Evolutionary conservation across 2,113 vertebrate species (phyloP).

Genomic region (Porphyrio hochstetteri): DNA sequence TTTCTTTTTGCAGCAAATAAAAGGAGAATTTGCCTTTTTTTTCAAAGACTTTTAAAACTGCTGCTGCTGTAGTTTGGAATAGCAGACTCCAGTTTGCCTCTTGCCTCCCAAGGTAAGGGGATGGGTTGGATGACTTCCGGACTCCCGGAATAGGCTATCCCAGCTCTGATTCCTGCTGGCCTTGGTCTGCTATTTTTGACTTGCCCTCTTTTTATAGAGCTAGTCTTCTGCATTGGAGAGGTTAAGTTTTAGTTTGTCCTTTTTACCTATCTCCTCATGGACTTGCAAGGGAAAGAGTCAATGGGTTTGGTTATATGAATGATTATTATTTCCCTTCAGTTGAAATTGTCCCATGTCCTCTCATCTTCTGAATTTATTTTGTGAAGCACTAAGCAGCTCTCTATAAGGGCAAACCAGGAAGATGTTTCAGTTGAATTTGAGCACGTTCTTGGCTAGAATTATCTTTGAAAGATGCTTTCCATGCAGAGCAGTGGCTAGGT

Average conservation of each 20-base stretch:
- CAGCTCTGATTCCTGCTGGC: not conserved
- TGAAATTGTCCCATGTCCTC: not conserved
- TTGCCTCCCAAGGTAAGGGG: constrained; percentile 14
- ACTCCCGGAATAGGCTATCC: not conserved
- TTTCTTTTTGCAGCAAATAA: not conserved
- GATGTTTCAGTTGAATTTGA: not conserved
- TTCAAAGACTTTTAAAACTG: not conserved
- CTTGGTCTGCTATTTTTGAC: constrained; percentile 17
- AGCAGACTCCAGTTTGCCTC: not conserved
- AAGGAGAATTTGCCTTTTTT: not conserved
- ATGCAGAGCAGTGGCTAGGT: not conserved
- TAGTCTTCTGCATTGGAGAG: not conserved
- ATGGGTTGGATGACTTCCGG: constrained; percentile 40
- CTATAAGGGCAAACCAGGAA: not conserved
- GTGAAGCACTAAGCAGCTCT: not conserved
- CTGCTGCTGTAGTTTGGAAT: not conserved
- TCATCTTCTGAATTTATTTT: not conserved
- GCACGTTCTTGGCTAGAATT: not conserved
- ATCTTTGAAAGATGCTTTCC: not conserved
- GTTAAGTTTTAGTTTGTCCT: not conserved
- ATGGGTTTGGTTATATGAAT: not conserved
- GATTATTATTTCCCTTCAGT: not conserved
- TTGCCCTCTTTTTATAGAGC: not conserved
- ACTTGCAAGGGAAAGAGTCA: not conserved
- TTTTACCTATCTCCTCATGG: not conserved